Base-by-base conservation (phyloP, 2,797 vertebrate species). In the Sebastes trivittatus region DNA sequence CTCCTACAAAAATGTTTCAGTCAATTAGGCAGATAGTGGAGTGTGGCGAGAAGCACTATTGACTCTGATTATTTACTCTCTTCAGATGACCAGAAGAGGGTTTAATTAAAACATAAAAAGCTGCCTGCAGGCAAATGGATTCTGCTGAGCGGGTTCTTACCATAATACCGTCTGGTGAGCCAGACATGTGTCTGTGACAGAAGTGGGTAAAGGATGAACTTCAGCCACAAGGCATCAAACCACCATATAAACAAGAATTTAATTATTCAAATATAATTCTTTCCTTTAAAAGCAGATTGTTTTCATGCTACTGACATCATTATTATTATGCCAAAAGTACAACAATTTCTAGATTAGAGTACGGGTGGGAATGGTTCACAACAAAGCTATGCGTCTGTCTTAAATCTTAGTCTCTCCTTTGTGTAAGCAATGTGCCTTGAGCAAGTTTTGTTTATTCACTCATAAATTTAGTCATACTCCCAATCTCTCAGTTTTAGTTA, bases 101-200 rank as follows among this genome's bases (percentile, higher is more conserved):
- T 91, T 85, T 89, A 89, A 92, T 91, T 88, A 90, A 92, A 90
- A 88, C 59, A 80, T 58, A 82, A 69, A 81, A 86, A 85, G 42
- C 61, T 77, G 77, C 81, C 86, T 68, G 78, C 14, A 29, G 78
- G 76, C 78, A 78, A 74, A 74, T 80, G 59, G 36, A 77, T 68
- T 80, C 23, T 77, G 77, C 59, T 74, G 83, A 90, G 68, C 77
- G 54, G 63, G 34, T 59, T 77, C 38, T 70, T 58, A 38, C 63
- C 66, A 46, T 56, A 59, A 78, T 61, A 79, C 46, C 34, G 22
- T 58, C 36, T 67, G 25, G 58, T 59, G 30, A 67, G 60, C 70
- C 52, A 71, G 30, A 69, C 49, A 42, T 0, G 3, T 25, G 74
- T 66, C 18, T 20, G 63, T 42, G 14, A 38, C 60, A 61, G 36